A percentile compares a stretch with the other conserved stretches of the same genome.
These are phyloP conservation scores for Balanococcus diminutus DNA, from an alignment of 2,888 invertebrate species.

Conservation along the genomic window DNA sequence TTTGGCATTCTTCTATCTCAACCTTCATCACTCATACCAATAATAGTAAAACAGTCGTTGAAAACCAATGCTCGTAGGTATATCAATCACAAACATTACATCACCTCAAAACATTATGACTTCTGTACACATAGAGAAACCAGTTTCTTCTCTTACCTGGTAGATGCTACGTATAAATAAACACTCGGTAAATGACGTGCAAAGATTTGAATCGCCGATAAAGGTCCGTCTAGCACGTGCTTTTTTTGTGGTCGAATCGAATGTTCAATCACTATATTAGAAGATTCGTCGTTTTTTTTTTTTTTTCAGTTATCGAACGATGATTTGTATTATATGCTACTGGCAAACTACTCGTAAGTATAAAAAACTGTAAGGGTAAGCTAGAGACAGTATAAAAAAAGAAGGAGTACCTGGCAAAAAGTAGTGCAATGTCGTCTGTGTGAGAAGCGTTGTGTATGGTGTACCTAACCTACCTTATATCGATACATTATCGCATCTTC, in stretches of 20 bases:
- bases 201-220: neutral
- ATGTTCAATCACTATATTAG: neutral
- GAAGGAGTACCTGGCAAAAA: too few relatives aligned
- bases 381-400: too few relatives aligned
- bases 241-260: neutral
- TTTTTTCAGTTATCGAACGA: too few relatives aligned
- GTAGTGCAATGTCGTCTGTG: neutral
- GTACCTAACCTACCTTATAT: too few relatives aligned
- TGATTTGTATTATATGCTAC: too few relatives aligned
- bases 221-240: neutral
- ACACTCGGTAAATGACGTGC: conserved; percentile 10
- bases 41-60: neutral
- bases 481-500: conserved; percentile 20
- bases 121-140: conserved; percentile 9
- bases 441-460: neutral
- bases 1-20: neutral
- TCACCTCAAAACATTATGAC: neutral
- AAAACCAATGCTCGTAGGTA: neutral
- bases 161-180: neutral
- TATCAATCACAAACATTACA: neutral
- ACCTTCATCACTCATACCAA: neutral
- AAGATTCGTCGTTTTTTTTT: neutral
- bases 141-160: neutral
- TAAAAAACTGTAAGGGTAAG: neutral
- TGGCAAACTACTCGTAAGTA: too few relatives aligned